Base-by-base conservation (phyloP, 2,113 vertebrate species). In the Nycticorax nycticorax region DNA sequence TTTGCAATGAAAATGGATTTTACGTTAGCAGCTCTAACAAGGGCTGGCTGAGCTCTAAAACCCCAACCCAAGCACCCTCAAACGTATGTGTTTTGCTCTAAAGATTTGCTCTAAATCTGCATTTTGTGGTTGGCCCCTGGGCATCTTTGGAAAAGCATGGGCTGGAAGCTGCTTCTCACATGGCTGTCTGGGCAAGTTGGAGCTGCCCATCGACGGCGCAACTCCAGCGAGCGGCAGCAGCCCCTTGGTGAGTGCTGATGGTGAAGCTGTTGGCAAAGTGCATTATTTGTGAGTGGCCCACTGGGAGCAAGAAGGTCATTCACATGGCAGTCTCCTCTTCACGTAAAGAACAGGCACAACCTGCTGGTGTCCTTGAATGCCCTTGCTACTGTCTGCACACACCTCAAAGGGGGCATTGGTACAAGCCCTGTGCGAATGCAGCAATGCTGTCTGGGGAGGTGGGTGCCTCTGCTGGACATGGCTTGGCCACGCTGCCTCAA, bases 91-190 rank as follows among this genome's bases (percentile, higher is more conserved):
- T 27, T 84, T 53, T 79, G 55, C 35, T 53, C 15, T 56, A 21
- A 63, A 56, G 56, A 7, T 80, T 59, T 67, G 30, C 45, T 52
- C 21, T 47, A 62, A 77, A 19, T 50, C 18, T 71, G 5, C 10
- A 3, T 43, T 76, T 91, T 66, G 14, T 60, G 50, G 8, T 26
- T 67, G 19, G 2, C 5, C 43, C 27, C 5, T 15, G 21, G 55
- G 66, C 26, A n/a, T 33, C 30, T 24, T 50, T 35, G n/a, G 30
- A 9, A 64, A 48, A 48, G 7, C 0, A 0, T 57, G 47, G 10
- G 18, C 73, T 78, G 56, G 79, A 52, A 94, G 60, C 50, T 71
- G 55, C 48, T 83, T 50, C 68, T 85, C 23, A 22, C 2, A 3
- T 35, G 50, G 24, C 4, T 60, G 7, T 33, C 43, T 3, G 5